phyloP scores from a whole-genome alignment of 2,888 invertebrate species.

The Unio pictorum region DNA sequence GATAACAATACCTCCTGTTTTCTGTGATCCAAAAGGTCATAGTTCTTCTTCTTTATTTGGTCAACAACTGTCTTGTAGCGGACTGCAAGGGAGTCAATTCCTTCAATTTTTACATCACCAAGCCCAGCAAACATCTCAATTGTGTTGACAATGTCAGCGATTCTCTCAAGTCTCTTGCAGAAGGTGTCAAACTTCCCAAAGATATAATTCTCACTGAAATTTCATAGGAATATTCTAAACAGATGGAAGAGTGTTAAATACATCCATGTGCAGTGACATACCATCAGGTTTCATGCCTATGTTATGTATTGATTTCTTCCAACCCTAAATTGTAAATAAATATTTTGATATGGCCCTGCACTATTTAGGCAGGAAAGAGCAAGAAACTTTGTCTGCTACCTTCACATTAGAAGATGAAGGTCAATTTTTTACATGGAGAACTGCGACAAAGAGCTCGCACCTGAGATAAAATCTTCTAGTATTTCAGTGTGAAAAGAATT shows the following conservation, averaged over 20 bases:
- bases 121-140: constrained; percentile 88
- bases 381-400: too few species aligned
- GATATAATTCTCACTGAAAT: constrained; percentile 90
- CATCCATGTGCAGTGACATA: background rate
- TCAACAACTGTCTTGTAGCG: constrained; percentile 89
- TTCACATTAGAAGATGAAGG: too few species aligned
- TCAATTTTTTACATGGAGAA: too few species aligned
- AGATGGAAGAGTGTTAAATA: background rate
- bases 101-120: constrained; percentile 77
- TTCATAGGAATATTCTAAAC: background rate
- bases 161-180: constrained; percentile 88
- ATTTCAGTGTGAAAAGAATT: too few species aligned
- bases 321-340: too few species aligned
- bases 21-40: constrained; percentile 93
- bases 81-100: constrained; percentile 78
- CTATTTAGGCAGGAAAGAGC: too few species aligned
- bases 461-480: too few species aligned
- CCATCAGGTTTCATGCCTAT: background rate
- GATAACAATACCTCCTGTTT: constrained; percentile 77
- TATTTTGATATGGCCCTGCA: too few species aligned
- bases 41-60: constrained; percentile 86
- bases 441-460: too few species aligned
- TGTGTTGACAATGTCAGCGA: constrained; percentile 90
- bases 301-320: too few species aligned
- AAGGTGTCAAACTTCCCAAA: constrained; percentile 98